phyloP scores from a whole-genome alignment of 2,797 vertebrate genomes.

The Crax fasciolata region DNA sequence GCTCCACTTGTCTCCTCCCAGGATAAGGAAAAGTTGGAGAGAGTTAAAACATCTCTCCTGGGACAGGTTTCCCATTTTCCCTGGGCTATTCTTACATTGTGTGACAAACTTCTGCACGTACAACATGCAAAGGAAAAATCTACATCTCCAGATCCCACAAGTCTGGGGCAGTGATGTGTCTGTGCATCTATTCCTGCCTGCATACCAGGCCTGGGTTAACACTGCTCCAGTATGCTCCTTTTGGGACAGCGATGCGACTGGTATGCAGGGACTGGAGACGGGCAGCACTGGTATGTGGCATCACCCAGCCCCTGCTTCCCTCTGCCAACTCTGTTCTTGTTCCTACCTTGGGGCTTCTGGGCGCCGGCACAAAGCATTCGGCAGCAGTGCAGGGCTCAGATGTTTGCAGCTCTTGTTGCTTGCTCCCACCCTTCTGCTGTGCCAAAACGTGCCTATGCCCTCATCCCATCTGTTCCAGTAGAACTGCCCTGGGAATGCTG shows the following conservation, averaged over 20 bases:
- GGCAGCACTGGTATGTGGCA: neutral
- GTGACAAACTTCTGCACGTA: rapidly evolving
- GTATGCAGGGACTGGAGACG: neutral
- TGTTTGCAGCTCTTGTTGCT: neutral
- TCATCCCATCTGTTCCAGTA: neutral
- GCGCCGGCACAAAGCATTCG: neutral
- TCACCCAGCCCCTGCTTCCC: neutral
- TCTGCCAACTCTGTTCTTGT: neutral
- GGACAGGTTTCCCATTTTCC: neutral
- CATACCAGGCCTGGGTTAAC: neutral
- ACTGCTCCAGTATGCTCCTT: neutral
- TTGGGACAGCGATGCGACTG: rapidly evolving
- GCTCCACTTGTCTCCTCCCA: neutral
- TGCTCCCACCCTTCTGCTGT: neutral
- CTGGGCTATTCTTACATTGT: neutral
- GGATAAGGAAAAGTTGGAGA: neutral
- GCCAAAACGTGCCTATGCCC: rapidly evolving
- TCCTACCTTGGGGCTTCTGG: neutral
- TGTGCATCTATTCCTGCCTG: neutral
- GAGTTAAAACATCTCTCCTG: neutral
- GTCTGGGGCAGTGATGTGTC: neutral
- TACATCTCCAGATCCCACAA: neutral
- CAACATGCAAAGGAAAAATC: neutral
- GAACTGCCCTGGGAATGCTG: neutral
- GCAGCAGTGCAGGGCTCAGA: neutral